Conservation (phyloP, 2,888 invertebrate species). For the Smittia sp. region DNA sequence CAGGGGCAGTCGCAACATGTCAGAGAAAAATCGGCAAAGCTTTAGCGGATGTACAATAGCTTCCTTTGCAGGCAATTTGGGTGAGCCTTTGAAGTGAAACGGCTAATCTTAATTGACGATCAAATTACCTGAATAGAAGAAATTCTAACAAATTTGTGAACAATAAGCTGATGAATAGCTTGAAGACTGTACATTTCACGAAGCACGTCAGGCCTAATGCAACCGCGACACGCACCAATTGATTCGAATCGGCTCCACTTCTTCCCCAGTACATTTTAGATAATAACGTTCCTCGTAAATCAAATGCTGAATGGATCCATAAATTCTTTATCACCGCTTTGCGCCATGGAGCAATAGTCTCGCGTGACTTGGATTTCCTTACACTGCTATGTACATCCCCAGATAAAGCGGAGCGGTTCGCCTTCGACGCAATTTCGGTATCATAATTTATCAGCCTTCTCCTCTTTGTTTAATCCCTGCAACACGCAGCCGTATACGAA, state of each 20-base stretch:
- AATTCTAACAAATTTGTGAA: too few relatives aligned
- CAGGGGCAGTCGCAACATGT: not conserved
- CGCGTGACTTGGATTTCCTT: constrained; percentile 9
- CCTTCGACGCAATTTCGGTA: not conserved
- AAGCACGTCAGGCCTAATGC: not conserved
- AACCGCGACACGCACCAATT: not conserved
- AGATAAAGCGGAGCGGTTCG: not conserved
- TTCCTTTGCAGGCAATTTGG: too few relatives aligned
- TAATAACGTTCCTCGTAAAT: not conserved
- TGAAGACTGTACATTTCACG: not conserved
- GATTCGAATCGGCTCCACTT: not conserved
- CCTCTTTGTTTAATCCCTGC: not conserved
- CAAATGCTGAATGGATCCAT: not conserved
- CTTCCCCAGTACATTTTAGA: not conserved
- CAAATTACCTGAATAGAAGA: not conserved
- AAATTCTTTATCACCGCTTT: constrained; percentile 2
- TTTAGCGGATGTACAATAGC: too few relatives aligned
- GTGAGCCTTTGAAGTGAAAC: too few relatives aligned
- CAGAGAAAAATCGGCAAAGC: not conserved
- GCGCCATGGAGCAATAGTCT: not conserved
- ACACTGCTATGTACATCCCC: not conserved
- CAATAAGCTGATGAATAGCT: not conserved
- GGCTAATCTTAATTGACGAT: not conserved
- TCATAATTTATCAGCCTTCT: constrained; percentile 15
- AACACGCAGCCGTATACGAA: not conserved